Evolutionary conservation across 2,113 vertebrate species (phyloP), one percentile per base, ranked within the genome.

Genomic region (Erythrocercus mccallii): DNA sequence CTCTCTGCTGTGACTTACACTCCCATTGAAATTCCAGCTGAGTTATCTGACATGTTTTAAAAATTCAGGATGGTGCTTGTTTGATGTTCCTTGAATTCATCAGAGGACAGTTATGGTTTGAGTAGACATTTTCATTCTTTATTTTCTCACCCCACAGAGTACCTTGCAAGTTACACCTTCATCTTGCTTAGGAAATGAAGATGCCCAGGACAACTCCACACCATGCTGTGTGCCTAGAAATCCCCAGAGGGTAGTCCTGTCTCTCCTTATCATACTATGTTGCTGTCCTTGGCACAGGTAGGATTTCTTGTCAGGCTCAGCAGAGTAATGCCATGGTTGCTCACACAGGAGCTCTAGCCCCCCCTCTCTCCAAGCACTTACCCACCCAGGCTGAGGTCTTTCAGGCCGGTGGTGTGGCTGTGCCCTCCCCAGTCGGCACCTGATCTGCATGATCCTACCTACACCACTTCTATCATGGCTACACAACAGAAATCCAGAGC

Each of bases 401-500:
- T 56, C 0, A 0, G 48, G 61, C 33, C 15, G 1, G 24, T 54
- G 47, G 16, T 47, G 17, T 24, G 66, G 58, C 47, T 8, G 3
- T 61, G 60, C 23, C 22, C 6, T n/a, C 17, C 28, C 27, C 65
- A 31, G n/a, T 25, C 37, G 47, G 64, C 9, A 31, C 15, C 54
- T 69, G 58, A 15, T 37, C 44, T 57, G 37, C 2, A 1, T 66
- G 37, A 35, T 40, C 42, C 68, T 45, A 23, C 2, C 0, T n/a
- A 45, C 44, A 42, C 13, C 16, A 7, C 23, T 87, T 83, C 68
- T 44, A 0, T 37, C 65, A 70, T 2, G 35, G 51, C 38, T 74
- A 51, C 38, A 35, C 33, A 71, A 31, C 21, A 51, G 51, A 85
- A 90, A 80, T 48, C 42, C 45, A 11, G 50, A 87, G 33, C 9